Base-by-base conservation (phyloP, 2,113 vertebrate genomes). In the Podocnemis expansa region DNA sequence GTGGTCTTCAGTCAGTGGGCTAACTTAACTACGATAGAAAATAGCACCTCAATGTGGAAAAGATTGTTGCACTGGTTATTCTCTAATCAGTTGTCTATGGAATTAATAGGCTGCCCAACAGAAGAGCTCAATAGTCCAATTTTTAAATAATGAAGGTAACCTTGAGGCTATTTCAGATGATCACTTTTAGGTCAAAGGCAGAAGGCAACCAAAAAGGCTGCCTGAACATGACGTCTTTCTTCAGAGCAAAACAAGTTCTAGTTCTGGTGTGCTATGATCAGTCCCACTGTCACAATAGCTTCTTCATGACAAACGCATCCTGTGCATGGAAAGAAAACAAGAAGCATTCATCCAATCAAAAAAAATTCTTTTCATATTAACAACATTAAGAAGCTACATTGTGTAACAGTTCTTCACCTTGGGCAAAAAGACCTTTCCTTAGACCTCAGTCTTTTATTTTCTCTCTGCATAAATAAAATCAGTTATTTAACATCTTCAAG, bases 311-410 rank as follows among this genome's bases (percentile, higher is more conserved):
- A 58, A 4, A 1, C 8, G 10, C 1, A 19, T 14, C 58, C 41
- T 58, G 80, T 76, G 93, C 94, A 93, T 95, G 84, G 0, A 91
- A 11, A 97, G 34, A 52, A 86, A 60, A 78, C 88, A 90, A 81
- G 1, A 45, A 89, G 5, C 2, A 1, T 25, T 92, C 90, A 84
- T 67, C 6, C 2, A 5, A 84, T 58, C 6, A 2, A 5, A 8
- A 80, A 22, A 7, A 80, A 79, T 10, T n/a, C 1, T 82, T 92
- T 87, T 38, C 49, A 88, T 25, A 78, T 5, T 1, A 75, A 92
- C 31, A 89, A 47, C 1, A 56, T 3, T 79, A 87, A 51, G 9
- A 4, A 41, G 6, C 6, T 6, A n/a, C 1, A 11, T n/a, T 10
- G 81, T 78, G 8, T 2, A 86, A 58, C 2, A 55, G 9, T 22